Evolutionary conservation across 92 coral and sea anemone genomes (phyloP).

Genomic region (Plumapathes pennacea): DNA sequence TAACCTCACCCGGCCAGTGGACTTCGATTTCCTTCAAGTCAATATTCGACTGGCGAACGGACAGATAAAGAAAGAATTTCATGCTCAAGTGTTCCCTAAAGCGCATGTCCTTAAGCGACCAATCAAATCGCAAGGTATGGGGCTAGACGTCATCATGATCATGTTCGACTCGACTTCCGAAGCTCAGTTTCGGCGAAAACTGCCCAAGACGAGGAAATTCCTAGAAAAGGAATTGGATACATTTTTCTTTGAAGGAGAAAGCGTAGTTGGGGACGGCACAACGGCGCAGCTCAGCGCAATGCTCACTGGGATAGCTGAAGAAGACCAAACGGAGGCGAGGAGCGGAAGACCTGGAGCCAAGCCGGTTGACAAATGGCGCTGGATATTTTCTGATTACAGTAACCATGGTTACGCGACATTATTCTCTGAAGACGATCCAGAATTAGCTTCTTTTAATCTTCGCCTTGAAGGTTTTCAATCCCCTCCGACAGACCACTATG

Average conservation of each 20-base stretch:
- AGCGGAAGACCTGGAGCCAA: slow-evolving; percentile 51
- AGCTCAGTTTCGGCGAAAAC: slow-evolving; percentile 32
- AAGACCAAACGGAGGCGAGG: slow-evolving; percentile 72
- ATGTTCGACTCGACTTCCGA: slow-evolving; percentile 40
- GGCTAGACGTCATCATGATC: slow-evolving; percentile 21
- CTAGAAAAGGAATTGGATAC: not conserved
- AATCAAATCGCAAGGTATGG: slow-evolving; percentile 7
- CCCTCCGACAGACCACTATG: slow-evolving; percentile 65
- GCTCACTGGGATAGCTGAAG: slow-evolving; percentile 76
- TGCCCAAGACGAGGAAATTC: slow-evolving; percentile 10
- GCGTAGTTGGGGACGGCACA: slow-evolving; percentile 77
- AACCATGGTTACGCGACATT: slow-evolving; percentile 60
- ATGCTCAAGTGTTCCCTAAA: slow-evolving; percentile 18
- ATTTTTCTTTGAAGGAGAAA: slow-evolving; percentile 46
- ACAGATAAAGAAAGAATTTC: not conserved
- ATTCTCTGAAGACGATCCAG: slow-evolving; percentile 55
- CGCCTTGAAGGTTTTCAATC: slow-evolving; percentile 44
- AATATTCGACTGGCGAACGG: not conserved
- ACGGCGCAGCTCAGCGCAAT: slow-evolving; percentile 75
- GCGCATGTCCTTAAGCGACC: slow-evolving; percentile 9
- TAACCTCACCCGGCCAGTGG: no score
- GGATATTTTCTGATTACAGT: slow-evolving; percentile 66
- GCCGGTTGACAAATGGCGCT: slow-evolving; percentile 66
- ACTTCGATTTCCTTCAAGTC: slow-evolving; percentile 18
- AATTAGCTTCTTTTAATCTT: slow-evolving; percentile 24